phyloP scores from a whole-genome alignment of 2,113 vertebrate genomes.

The Leptodactylus fuscus region DNA sequence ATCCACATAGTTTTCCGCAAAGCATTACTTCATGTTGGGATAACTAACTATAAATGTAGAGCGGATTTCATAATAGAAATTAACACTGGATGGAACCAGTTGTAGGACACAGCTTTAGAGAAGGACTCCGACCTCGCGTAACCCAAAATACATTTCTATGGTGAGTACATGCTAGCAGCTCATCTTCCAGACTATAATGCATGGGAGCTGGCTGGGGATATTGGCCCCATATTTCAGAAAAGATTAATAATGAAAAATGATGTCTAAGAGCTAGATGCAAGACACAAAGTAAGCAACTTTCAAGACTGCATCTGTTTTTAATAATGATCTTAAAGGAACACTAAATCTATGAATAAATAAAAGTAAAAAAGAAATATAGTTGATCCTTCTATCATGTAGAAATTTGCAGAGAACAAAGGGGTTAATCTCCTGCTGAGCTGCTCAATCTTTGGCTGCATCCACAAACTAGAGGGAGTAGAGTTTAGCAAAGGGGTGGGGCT shows the following conservation, averaged over 20 bases:
- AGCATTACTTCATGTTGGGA: not conserved
- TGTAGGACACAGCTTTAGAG: not conserved
- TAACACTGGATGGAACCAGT: not conserved
- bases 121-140: not conserved
- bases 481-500: too few species aligned
- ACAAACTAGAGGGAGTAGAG: too few species aligned
- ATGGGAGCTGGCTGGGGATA: not conserved
- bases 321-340: not conserved
- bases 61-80: not conserved
- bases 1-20: slow-evolving; percentile 2
- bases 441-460: too few species aligned
- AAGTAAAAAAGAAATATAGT: too few species aligned
- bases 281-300: slow-evolving; percentile 8
- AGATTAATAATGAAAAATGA: not conserved
- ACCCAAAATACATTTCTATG: not conserved
- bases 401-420: too few species aligned
- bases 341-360: too few species aligned
- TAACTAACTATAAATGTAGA: slow-evolving; percentile 3
- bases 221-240: not conserved
- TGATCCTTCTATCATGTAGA: too few species aligned
- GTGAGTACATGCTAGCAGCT: not conserved
- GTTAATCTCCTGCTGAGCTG: too few species aligned
- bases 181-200: not conserved
- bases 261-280: not conserved
- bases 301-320: not conserved